A percentile compares a stretch with the other conserved stretches of the same genome.
Evolutionary conservation across 2,113 vertebrate genomes (phyloP).

Genomic region (Sorex fumeus): DNA sequence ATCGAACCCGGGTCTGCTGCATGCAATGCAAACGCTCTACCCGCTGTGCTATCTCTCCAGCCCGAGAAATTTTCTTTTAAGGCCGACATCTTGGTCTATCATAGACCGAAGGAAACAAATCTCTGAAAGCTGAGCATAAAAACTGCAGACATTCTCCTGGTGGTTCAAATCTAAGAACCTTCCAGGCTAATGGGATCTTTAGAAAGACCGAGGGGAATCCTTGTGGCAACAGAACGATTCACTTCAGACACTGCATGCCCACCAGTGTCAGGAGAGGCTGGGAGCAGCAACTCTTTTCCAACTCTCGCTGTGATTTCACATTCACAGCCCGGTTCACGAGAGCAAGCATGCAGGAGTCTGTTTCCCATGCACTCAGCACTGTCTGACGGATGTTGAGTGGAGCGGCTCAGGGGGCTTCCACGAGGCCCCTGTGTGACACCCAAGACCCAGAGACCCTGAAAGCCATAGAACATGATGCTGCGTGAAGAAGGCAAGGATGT

Average conservation of each 20-base stretch:
- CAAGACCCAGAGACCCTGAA: no score
- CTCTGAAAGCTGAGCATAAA: neutral
- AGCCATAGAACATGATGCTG: no score
- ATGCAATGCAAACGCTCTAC: no score
- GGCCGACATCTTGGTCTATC: no score
- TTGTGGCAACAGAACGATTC: neutral
- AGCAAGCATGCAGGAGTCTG: neutral
- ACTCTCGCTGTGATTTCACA: neutral
- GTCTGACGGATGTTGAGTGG: no score
- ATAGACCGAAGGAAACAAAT: neutral
- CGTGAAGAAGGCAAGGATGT: no score
- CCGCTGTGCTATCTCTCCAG: no score
- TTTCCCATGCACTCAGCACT: no score
- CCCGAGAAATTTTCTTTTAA: no score
- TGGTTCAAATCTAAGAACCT: neutral
- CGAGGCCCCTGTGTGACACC: no score
- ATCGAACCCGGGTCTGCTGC: no score
- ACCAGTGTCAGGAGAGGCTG: neutral
- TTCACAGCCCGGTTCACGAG: neutral
- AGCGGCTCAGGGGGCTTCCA: no score
- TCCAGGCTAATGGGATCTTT: neutral
- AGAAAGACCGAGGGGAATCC: neutral
- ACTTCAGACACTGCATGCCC: neutral
- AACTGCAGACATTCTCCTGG: neutral
- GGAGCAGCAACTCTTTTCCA: neutral